Conservation (phyloP, 2,797 vertebrate species). For the Alouatta caraya region DNA sequence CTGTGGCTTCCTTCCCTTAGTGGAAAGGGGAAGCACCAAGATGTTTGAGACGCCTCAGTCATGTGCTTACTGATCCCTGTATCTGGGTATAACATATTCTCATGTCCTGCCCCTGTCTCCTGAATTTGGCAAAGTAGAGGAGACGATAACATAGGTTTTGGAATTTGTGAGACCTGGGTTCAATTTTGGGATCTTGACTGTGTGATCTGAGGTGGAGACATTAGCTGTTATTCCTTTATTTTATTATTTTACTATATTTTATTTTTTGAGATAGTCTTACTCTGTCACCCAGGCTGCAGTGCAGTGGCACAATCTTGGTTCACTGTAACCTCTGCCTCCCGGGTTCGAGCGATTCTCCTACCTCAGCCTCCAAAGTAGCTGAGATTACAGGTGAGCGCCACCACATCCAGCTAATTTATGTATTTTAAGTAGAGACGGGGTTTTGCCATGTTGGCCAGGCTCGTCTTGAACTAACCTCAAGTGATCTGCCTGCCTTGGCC, state of each 20-base stretch:
- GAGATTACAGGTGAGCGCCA: background rate
- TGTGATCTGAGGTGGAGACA: background rate
- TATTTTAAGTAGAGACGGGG: background rate
- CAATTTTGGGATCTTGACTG: background rate
- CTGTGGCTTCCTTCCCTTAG: background rate
- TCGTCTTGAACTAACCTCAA: background rate
- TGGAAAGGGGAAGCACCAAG: background rate
- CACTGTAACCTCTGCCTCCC: background rate
- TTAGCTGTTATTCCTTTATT: background rate
- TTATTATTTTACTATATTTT: background rate
- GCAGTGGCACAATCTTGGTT: background rate
- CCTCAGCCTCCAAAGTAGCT: background rate
- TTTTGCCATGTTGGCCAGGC: background rate
- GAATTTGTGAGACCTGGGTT: background rate
- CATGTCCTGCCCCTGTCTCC: background rate
- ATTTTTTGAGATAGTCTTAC: background rate
- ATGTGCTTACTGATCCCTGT: accelerated
- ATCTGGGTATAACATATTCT: background rate
- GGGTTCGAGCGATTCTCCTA: background rate
- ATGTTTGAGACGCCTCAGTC: background rate
- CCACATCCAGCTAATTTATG: background rate
- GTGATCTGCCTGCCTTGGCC: background rate
- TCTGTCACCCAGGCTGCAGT: background rate
- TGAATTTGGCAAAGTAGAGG: background rate
- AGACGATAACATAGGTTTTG: background rate